Conservation (phyloP, 2,797 vertebrate genomes). For the Paguma larvata region DNA sequence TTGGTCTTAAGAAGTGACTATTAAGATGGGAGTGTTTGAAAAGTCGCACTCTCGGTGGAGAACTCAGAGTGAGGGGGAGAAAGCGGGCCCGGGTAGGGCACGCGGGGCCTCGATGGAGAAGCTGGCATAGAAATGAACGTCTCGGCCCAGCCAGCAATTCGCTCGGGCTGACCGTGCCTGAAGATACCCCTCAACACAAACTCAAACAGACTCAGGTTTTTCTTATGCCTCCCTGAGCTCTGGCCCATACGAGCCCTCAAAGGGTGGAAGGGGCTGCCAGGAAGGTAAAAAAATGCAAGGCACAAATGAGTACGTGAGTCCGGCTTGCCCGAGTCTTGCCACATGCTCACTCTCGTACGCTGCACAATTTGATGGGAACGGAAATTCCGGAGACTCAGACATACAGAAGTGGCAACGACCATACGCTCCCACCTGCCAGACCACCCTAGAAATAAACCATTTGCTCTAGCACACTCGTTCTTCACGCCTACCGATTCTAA, state of each 20-base stretch:
- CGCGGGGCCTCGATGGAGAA: neutral
- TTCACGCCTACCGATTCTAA: neutral
- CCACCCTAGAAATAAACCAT: too few relatives aligned
- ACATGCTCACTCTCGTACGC: fast-evolving
- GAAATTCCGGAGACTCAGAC: neutral
- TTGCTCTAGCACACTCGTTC: neutral
- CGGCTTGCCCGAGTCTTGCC: neutral
- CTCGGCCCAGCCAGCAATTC: neutral
- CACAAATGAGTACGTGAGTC: neutral
- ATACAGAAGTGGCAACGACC: neutral
- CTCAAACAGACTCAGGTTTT: neutral
- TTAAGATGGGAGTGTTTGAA: slow-evolving; percentile 18
- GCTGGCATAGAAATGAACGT: neutral
- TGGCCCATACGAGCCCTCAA: too few relatives aligned
- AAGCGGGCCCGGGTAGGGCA: neutral
- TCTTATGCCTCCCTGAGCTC: neutral
- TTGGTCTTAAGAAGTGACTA: neutral
- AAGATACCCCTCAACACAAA: neutral
- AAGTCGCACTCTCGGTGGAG: neutral
- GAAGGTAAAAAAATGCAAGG: neutral
- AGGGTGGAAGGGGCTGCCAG: neutral
- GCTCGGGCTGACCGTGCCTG: neutral
- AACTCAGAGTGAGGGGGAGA: neutral
- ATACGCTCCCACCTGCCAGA: neutral
- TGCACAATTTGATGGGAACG: too few relatives aligned